Conservation (phyloP, 2,797 vertebrate species). For the Huso huso region DNA sequence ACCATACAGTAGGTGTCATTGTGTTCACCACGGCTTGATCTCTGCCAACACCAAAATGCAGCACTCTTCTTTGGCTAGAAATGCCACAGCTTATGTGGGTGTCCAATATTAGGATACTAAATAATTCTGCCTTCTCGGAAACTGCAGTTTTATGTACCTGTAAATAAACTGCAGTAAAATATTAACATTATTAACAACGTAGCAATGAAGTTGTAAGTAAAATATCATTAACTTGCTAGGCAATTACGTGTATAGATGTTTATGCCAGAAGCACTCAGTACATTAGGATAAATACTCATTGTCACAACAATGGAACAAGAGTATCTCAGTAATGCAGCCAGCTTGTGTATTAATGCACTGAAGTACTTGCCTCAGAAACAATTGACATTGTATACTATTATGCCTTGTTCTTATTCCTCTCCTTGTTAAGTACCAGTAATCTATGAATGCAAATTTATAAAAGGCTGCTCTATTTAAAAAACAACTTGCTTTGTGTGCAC, state of each 20-base stretch:
- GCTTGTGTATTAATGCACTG: neutral
- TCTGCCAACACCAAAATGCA: no score
- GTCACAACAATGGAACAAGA: neutral
- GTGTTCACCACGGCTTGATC: no score
- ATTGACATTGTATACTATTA: neutral
- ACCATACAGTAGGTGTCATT: no score
- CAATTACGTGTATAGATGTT: neutral
- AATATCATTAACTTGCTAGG: no score
- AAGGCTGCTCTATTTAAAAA: neutral
- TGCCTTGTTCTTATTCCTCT: neutral
- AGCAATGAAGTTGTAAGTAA: no score
- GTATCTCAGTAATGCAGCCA: slow-evolving; percentile 12
- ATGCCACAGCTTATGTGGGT: no score
- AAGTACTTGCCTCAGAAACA: neutral
- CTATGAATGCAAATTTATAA: slow-evolving; percentile 1
- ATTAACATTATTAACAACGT: no score
- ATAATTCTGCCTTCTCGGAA: no score
- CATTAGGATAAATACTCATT: neutral
- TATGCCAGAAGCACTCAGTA: neutral
- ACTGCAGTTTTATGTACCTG: no score
- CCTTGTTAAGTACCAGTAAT: neutral
- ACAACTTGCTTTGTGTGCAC: neutral
- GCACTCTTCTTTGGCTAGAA: no score
- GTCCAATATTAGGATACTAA: no score
- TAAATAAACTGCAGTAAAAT: no score